Conservation (phyloP, 2,797 vertebrate species). For the Pristis pectinata region DNA sequence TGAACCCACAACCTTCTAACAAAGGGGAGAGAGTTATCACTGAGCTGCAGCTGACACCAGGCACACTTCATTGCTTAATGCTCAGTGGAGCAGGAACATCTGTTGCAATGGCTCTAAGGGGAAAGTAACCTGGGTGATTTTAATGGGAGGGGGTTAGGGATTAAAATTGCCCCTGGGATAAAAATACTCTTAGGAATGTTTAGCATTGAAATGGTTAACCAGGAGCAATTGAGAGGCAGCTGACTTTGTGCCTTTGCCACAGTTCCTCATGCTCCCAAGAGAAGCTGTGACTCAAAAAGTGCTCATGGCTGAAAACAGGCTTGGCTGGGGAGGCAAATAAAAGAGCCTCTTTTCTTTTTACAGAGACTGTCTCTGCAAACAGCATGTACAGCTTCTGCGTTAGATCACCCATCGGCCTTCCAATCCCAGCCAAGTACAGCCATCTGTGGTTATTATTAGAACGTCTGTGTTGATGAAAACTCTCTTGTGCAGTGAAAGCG, state of each 20-base stretch:
- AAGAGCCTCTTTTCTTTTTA: slow-evolving; percentile 27
- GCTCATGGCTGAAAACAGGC: background rate
- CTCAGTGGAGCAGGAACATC: background rate
- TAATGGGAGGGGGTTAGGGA: no score
- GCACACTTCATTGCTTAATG: background rate
- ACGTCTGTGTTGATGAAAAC: background rate
- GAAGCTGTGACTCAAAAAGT: background rate
- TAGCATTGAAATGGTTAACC: background rate
- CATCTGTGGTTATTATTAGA: slow-evolving; percentile 29
- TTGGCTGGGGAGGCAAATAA: slow-evolving; percentile 26
- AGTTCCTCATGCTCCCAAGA: background rate
- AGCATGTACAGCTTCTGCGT: slow-evolving; percentile 9
- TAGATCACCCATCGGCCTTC: slow-evolving; percentile 26
- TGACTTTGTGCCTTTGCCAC: background rate
- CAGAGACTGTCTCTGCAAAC: slow-evolving; percentile 15
- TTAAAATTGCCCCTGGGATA: background rate
- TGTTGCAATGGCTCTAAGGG: background rate
- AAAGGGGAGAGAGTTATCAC: background rate
- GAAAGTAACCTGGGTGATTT: background rate
- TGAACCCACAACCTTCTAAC: background rate
- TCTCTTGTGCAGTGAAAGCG: slow-evolving; percentile 21
- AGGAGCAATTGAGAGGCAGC: background rate
- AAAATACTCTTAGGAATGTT: background rate
- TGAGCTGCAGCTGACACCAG: background rate
- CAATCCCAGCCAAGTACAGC: slow-evolving; percentile 22